These are phyloP conservation scores for Ceratina japonica DNA, from an alignment of 1,140 invertebrate genomes.

Conservation along the genomic window DNA sequence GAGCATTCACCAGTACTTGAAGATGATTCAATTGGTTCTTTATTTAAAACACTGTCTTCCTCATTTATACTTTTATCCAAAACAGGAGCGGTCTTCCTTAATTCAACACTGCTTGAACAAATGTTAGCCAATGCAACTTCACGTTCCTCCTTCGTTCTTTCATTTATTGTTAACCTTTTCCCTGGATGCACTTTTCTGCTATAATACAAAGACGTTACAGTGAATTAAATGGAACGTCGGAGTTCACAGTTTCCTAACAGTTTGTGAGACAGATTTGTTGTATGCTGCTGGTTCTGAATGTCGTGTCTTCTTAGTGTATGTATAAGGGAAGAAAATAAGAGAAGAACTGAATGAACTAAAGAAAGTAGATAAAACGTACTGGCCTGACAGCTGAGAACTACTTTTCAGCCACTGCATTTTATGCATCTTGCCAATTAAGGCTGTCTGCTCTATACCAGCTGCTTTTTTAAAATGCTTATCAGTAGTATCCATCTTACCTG, in stretches of 20 bases:
- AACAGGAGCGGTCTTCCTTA: neutral
- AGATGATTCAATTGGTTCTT: neutral
- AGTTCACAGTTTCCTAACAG: too few species aligned
- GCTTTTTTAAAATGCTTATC: constrained; percentile 45
- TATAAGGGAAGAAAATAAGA: neutral
- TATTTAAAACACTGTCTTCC: neutral
- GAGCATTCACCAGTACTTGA: neutral
- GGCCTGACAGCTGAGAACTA: constrained; percentile 43
- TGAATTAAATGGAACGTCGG: neutral
- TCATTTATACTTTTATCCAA: constrained; percentile 8
- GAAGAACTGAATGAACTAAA: constrained; percentile 19
- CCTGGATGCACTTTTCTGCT: constrained; percentile 15
- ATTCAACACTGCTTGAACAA: neutral
- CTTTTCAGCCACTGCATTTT: constrained; percentile 66
- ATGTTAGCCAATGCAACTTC: constrained; percentile 1
- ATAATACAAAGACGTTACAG: constrained; percentile 18
- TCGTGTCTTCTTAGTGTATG: neutral
- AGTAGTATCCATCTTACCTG: constrained; percentile 54
- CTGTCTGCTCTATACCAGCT: constrained; percentile 33
- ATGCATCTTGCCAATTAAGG: constrained; percentile 56
- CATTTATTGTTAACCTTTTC: constrained; percentile 8
- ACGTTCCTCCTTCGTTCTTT: neutral
- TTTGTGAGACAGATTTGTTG: too few species aligned
- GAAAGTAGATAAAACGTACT: constrained; percentile 51
- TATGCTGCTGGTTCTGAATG: too few species aligned